Base-by-base conservation (phyloP, 2,888 invertebrate genomes). In the Limnephilus rhombicus region DNA sequence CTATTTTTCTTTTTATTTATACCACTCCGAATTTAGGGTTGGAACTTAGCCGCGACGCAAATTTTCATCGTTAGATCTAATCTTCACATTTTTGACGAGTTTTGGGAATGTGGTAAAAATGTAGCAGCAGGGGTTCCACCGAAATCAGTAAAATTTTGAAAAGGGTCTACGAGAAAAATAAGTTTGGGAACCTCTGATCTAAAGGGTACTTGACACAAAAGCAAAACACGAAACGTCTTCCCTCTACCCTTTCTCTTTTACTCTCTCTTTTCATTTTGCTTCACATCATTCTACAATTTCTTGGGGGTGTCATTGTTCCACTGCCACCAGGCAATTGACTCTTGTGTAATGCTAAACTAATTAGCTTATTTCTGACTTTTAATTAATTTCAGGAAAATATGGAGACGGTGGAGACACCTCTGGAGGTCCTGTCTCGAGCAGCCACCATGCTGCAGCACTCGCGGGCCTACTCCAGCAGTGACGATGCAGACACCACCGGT, bases 361-460 rank as follows among this genome's bases (percentile, higher is more conserved):
- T 34, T 2, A 34, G 15, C 34, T 34, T 5, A 82, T 82, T 82
- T 31, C 18, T 82, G 82, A 34, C 9, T 82, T 82, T 82, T 82
- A 1, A 13, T 82, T 82, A 7, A 37, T 31, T 49, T 68, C 89
- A 89, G 53, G 53, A 89, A 81, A 68, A 37, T 24, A 97, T 97
- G 97, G 97, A 97, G 95, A 97, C 97, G 94, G 97, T 98, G 95
- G 98, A 98, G 96, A 98, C 98, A 92, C 98, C 98, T 93, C 96
- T 98, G 95, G 98, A 98, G 95, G 98, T 98, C 94, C 96, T 98
- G 94, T 98, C 98, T 94, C 97, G 98, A 94, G 98, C 98, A 93
- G 98, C 98, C 37, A 98, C 98, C 37, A 98, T 98, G 98, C 97
- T 98, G 94, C 98, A 98, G 95, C 98, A 98, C 94, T 97, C 97